Conservation (phyloP, 2,888 invertebrate genomes). For the Xylophagus ater region DNA sequence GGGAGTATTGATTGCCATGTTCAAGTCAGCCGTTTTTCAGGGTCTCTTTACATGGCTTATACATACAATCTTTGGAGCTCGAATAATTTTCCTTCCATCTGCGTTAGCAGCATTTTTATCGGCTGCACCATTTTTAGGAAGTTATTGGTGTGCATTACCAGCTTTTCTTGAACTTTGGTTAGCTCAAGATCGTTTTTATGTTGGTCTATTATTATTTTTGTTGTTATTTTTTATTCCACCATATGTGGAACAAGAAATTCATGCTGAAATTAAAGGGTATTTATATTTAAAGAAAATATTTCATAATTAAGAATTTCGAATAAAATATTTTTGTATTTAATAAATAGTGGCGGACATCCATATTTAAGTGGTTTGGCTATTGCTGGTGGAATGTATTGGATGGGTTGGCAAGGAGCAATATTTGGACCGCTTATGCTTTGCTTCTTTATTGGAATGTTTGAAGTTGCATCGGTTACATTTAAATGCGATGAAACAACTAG, state of each 20-base stretch:
- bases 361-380: conserved; percentile 94
- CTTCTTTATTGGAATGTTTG: conserved; percentile 84
- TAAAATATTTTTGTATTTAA: conserved; percentile 15
- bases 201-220: conserved; percentile 68
- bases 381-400: conserved; percentile 94
- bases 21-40: conserved; percentile 95
- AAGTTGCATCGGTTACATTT: conserved; percentile 62
- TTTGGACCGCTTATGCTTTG: conserved; percentile 92
- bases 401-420: conserved; percentile 94
- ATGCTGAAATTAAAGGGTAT: conserved; percentile 93
- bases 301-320: neutral
- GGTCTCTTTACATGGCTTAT: conserved; percentile 97
- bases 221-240: conserved; percentile 78
- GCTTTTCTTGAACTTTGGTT: conserved; percentile 93
- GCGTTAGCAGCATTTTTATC: conserved; percentile 78
- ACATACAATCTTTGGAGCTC: conserved; percentile 87
- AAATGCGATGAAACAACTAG: conserved; percentile 34
- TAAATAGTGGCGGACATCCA: conserved; percentile 77
- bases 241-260: conserved; percentile 90
- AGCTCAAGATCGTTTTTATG: conserved; percentile 70
- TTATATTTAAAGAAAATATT: neutral
- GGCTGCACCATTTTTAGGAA: conserved; percentile 91
- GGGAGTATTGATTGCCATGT: conserved; percentile 90
- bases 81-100: conserved; percentile 91
- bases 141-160: conserved; percentile 90